phyloP scores from a whole-genome alignment of 2,113 vertebrate species.

The Etia nguti region DNA sequence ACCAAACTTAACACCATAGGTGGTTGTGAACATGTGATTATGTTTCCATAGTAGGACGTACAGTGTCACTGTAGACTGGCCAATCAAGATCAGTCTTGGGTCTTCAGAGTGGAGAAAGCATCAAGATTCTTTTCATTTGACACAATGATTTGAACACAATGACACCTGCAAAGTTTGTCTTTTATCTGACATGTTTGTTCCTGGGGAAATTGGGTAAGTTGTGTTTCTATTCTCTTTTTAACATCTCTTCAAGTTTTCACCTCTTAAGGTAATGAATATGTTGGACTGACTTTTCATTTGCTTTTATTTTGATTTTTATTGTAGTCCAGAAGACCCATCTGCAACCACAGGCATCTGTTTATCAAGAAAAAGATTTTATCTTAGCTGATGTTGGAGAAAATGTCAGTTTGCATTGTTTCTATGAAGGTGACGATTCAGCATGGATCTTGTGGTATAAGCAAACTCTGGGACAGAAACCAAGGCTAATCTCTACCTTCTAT shows the following conservation, averaged over 20 bases:
- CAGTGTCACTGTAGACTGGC: not conserved
- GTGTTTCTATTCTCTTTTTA: not conserved
- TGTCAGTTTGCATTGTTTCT: not conserved
- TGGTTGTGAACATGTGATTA: not conserved
- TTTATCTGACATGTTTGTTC: not conserved
- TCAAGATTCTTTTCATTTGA: not conserved
- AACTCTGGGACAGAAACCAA: conserved; percentile 5
- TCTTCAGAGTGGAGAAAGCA: not conserved
- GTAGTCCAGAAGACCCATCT: not conserved
- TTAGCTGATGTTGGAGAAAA: not conserved
- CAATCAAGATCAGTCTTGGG: not conserved
- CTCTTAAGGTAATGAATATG: not conserved
- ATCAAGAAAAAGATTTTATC: fast-evolving
- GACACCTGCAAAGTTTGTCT: not conserved
- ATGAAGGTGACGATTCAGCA: not conserved
- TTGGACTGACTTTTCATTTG: not conserved
- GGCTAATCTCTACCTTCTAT: not conserved
- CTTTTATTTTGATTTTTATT: not conserved
- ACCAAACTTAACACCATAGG: not conserved
- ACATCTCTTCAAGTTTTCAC: not conserved
- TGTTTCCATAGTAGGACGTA: not conserved
- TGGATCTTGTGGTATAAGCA: conserved; percentile 39
- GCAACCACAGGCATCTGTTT: not conserved
- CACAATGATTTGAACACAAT: not conserved
- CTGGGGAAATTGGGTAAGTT: not conserved